Evolutionary conservation across 2,888 invertebrate genomes (phyloP).

Genomic region (Catocala sponsa): DNA sequence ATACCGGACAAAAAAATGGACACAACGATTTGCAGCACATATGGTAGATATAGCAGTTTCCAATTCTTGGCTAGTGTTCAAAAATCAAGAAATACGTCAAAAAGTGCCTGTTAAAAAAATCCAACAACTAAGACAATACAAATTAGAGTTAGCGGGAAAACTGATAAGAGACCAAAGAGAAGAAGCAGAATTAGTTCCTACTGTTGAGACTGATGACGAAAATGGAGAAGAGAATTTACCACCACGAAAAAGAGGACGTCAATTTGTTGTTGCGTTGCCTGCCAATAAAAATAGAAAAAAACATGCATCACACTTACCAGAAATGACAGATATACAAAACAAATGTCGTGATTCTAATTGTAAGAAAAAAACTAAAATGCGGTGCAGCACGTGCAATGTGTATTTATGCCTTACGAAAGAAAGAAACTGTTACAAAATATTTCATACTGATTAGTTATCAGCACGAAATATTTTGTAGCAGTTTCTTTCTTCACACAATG

Average conservation of each 20-base stretch:
- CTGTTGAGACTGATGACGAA: slow-evolving; percentile 3
- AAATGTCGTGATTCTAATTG: background rate
- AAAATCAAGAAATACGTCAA: background rate
- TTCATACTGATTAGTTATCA: slow-evolving; percentile 1
- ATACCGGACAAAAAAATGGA: slow-evolving; percentile 33
- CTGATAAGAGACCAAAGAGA: background rate
- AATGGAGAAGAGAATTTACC: background rate
- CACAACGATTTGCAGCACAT: slow-evolving; percentile 18
- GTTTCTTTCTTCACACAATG: slow-evolving; percentile 1
- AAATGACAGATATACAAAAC: slow-evolving; percentile 1
- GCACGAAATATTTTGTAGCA: slow-evolving; percentile 3
- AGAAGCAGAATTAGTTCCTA: background rate
- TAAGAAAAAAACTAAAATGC: slow-evolving; percentile 1
- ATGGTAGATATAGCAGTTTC: too few species aligned
- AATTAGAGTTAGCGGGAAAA: background rate
- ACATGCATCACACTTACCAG: slow-evolving; percentile 1
- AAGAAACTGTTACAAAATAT: background rate
- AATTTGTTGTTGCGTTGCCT: background rate
- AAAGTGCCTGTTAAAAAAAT: slow-evolving; percentile 4
- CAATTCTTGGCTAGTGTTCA: too few species aligned
- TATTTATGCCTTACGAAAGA: too few species aligned
- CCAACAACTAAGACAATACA: slow-evolving; percentile 1
- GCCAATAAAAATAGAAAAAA: slow-evolving; percentile 1
- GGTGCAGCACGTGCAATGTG: slow-evolving; percentile 1
- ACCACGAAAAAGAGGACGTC: background rate